Base-by-base conservation (phyloP, 2,888 invertebrate species). In the Molorchus minor region DNA sequence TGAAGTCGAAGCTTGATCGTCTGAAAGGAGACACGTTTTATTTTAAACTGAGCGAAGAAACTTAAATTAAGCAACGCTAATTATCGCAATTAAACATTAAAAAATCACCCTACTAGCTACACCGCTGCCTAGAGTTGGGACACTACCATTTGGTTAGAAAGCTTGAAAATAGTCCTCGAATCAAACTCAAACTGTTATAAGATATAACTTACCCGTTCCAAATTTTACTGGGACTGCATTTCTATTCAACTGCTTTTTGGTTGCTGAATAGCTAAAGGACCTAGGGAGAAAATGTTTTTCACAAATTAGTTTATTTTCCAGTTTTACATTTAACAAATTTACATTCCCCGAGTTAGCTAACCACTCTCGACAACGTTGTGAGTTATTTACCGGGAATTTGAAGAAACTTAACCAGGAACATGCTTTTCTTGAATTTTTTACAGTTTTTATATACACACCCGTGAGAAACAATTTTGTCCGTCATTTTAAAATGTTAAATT, bases 401-500 rank as follows among this genome's bases (percentile, higher is more conserved):
- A n/a, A n/a, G n/a, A n/a, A n/a, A n/a, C n/a, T n/a, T n/a, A n/a
- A 38, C 5, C 3, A 2, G 3, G 38, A 10, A 16, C 38, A 13
- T 38, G 38, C 15, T 15, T 7, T 4, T 38, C 38, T 38, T 15
- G 38, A 13, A 38, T 38, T 38, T 5, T 38, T 7, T n/a, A 15
- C 38, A 38, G 16, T 38, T 13, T 13, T 13, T 38, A 15, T 38
- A 38, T 16, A 38, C 38, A 38, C 38, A 38, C n/a, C n/a, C n/a
- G n/a, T n/a, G n/a, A n/a, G n/a, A n/a, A n/a, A n/a, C n/a, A n/a
- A n/a, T n/a, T n/a, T n/a, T n/a, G n/a, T n/a, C n/a, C n/a, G n/a
- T n/a, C n/a, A n/a, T n/a, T n/a, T n/a, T n/a, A n/a, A n/a, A n/a
- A n/a, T n/a, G n/a, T n/a, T n/a, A n/a, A n/a, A n/a, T n/a, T n/a